These are phyloP conservation scores for Eupelmus urozonus DNA, from an alignment of 2,888 invertebrate genomes.

Conservation along the genomic window DNA sequence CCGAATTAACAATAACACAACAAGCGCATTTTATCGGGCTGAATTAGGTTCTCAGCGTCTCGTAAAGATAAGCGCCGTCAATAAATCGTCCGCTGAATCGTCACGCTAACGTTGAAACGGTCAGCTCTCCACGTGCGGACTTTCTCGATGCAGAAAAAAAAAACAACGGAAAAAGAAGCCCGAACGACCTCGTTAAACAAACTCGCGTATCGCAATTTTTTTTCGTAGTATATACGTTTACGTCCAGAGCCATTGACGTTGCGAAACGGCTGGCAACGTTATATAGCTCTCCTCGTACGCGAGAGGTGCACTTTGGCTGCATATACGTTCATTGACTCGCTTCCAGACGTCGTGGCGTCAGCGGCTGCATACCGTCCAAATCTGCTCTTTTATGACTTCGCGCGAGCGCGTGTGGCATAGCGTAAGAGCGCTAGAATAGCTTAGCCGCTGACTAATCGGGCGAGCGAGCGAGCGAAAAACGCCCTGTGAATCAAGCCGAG, in stretches of 20 bases:
- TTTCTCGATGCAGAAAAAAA: no score
- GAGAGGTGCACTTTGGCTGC: not conserved
- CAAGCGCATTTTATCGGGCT: no score
- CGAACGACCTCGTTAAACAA: not conserved
- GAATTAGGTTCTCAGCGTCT: no score
- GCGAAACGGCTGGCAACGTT: not conserved
- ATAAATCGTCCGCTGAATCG: no score
- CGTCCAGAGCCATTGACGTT: not conserved
- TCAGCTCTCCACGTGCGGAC: no score
- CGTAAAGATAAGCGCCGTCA: no score
- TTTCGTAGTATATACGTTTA: not conserved
- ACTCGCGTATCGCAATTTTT: not conserved
- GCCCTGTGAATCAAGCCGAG: constrained; percentile 39
- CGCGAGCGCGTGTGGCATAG: not conserved
- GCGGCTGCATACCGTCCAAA: not conserved
- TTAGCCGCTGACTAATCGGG: constrained; percentile 40
- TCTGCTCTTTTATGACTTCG: constrained; percentile 6
- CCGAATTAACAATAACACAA: no score
- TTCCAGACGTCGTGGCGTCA: not conserved
- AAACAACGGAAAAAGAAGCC: not conserved
- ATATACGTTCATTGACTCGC: constrained; percentile 45
- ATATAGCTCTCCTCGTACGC: not conserved
- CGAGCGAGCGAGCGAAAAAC: constrained; percentile 31
- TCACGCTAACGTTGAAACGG: no score
- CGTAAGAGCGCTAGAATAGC: constrained; percentile 2